These are phyloP conservation scores for Barypeithes pellucidus DNA, from an alignment of 2,888 invertebrate species.

Conservation along the genomic window DNA sequence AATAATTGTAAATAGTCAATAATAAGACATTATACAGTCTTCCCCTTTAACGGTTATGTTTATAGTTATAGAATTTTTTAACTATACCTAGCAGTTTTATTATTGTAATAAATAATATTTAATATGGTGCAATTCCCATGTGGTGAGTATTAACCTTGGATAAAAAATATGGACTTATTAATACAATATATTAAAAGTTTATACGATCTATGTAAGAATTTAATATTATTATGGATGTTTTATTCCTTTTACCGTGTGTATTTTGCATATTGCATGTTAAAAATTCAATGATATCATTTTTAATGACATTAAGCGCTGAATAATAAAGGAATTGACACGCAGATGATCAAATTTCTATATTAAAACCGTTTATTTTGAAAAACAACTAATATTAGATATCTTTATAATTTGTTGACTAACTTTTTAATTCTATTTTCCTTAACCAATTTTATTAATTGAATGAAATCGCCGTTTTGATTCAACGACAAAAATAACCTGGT, in stretches of 20 bases:
- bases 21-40: slow-evolving; percentile 40
- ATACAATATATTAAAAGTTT: slow-evolving; percentile 36
- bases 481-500: background rate
- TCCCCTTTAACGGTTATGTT: slow-evolving; percentile 35
- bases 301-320: slow-evolving; percentile 32
- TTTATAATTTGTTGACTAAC: slow-evolving; percentile 13
- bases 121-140: slow-evolving; percentile 41
- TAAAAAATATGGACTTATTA: slow-evolving; percentile 37
- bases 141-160: slow-evolving; percentile 35
- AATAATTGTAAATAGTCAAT: slow-evolving; percentile 26
- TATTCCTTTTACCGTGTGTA: slow-evolving; percentile 7
- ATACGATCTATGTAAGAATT: slow-evolving; percentile 37
- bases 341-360: slow-evolving; percentile 43
- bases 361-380: slow-evolving; percentile 33
- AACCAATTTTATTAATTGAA: no score
- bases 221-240: slow-evolving; percentile 30
- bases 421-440: no score
- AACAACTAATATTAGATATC: background rate
- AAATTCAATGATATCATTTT: slow-evolving; percentile 39
- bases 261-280: slow-evolving; percentile 43
- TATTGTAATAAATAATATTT: slow-evolving; percentile 39
- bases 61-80: slow-evolving; percentile 35
- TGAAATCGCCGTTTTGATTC: no score
- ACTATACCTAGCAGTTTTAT: slow-evolving; percentile 35
- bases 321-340: slow-evolving; percentile 29